Percentiles rank a stretch among this genome's conserved stretches.
Conservation (phyloP, 2,888 invertebrate genomes). For the Aspidiotus rigidus region DNA sequence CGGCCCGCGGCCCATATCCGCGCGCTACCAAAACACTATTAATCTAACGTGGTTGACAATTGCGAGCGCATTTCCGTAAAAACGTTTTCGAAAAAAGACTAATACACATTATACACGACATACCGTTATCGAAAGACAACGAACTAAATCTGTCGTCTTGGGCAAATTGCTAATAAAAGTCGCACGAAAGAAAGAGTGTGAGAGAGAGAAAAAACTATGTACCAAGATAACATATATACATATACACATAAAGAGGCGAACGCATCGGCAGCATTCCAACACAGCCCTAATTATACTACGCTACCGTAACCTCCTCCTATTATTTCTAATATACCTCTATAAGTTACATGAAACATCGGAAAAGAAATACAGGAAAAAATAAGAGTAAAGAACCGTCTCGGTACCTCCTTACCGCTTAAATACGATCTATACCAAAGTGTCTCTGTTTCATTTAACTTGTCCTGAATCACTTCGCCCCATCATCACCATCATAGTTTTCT, state of each 20-base stretch:
- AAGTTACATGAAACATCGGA: background rate
- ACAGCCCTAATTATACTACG: constrained; percentile 23
- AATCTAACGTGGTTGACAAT: constrained; percentile 28
- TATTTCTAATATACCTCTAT: background rate
- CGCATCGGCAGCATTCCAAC: constrained; percentile 29
- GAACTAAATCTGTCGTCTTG: constrained; percentile 32
- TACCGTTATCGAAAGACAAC: constrained; percentile 26
- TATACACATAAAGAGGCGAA: background rate
- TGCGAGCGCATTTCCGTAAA: constrained; percentile 27
- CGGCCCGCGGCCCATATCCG: background rate
- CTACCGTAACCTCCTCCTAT: background rate
- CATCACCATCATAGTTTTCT: constrained; percentile 5
- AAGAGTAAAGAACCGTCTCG: background rate
- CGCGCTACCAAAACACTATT: constrained; percentile 21
- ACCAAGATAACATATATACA: too few species aligned
- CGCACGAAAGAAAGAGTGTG: constrained; percentile 4
- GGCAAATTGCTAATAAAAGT: constrained; percentile 32
- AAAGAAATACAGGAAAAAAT: background rate
- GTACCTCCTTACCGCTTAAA: constrained; percentile 9
- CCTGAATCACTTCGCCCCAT: background rate
- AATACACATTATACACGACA: background rate
- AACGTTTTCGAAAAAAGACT: background rate
- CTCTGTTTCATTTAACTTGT: background rate
- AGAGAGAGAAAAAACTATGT: background rate
- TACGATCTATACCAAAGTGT: background rate